phyloP scores from a whole-genome alignment of 2,113 vertebrate genomes.

The Triplophysa dalaica region DNA sequence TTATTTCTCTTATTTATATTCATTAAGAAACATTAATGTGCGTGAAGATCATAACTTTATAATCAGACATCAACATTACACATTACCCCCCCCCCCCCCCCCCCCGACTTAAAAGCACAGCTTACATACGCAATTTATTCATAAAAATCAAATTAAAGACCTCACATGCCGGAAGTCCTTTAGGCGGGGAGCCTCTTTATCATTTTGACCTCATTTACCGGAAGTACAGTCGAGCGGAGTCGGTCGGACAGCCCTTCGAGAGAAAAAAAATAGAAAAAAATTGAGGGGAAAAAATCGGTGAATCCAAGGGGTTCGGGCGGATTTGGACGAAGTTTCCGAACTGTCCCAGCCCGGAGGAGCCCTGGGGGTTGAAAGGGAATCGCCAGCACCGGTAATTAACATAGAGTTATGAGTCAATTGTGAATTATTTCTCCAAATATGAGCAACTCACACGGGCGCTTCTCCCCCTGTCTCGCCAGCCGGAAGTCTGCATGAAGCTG shows the following conservation, averaged over 20 bases:
- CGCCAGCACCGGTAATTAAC: conserved; percentile 72
- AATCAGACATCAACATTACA: too few species aligned
- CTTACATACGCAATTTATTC: too few species aligned
- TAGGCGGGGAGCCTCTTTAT: not conserved
- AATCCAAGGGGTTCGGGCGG: conserved; percentile 68
- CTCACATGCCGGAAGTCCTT: conserved; percentile 50
- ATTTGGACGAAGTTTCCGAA: conserved; percentile 78
- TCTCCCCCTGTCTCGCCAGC: conserved; percentile 67
- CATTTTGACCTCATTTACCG: conserved; percentile 57
- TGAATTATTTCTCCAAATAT: conserved; percentile 68
- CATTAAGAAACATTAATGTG: too few species aligned
- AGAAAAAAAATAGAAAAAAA: conserved; percentile 58
- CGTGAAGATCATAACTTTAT: too few species aligned
- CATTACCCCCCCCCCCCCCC: too few species aligned
- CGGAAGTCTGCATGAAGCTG: conserved; percentile 81
- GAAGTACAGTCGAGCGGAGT: conserved; percentile 61
- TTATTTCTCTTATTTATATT: too few species aligned
- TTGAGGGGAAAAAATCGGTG: conserved; percentile 66
- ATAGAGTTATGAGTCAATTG: conserved; percentile 61
- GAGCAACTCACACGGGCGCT: conserved; percentile 57
- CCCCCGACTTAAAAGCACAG: too few species aligned
- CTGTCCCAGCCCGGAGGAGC: conserved; percentile 72
- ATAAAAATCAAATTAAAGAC: not conserved
- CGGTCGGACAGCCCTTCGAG: conserved; percentile 55
- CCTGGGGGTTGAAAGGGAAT: conserved; percentile 68